A percentile compares a stretch with the other conserved stretches of the same genome.
phyloP scores from a whole-genome alignment of 2,888 invertebrate genomes.

The Hirtodrosophila duncani region DNA sequence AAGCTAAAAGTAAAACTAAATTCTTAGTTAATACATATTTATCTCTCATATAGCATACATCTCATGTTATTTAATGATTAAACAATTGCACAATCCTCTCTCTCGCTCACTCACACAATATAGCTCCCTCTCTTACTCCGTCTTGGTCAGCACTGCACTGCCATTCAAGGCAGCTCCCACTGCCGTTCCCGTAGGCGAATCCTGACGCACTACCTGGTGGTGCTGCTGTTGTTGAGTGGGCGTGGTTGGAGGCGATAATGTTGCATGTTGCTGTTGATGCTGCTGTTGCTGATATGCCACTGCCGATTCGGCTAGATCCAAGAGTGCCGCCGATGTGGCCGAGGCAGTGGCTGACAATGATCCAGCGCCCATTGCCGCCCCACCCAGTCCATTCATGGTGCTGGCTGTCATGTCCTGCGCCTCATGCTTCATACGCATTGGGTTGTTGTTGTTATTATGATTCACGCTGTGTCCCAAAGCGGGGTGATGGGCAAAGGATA shows the following conservation, averaged over 20 bases:
- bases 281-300: slow-evolving; percentile 59
- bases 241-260: slow-evolving; percentile 73
- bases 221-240: slow-evolving; percentile 59
- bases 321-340: slow-evolving; percentile 51
- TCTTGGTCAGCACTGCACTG: slow-evolving; percentile 46
- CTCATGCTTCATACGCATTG: slow-evolving; percentile 71
- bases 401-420: slow-evolving; percentile 78
- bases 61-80: not conserved
- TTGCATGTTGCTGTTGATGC: slow-evolving; percentile 45
- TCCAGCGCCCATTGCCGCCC: slow-evolving; percentile 4
- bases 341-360: slow-evolving; percentile 29
- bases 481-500: slow-evolving; percentile 77
- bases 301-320: slow-evolving; percentile 61
- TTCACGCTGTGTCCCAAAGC: slow-evolving; percentile 62
- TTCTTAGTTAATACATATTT: too few species aligned
- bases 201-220: slow-evolving; percentile 36
- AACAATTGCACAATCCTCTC: slow-evolving; percentile 30
- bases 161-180: slow-evolving; percentile 33
- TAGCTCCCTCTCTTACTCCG: slow-evolving; percentile 43
- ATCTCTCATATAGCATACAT: too few species aligned
- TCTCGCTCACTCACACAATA: too few species aligned
- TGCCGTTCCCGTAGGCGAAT: slow-evolving; percentile 26
- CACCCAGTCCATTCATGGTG: slow-evolving; percentile 75
- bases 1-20: too few species aligned
- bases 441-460: slow-evolving; percentile 66